Conservation (phyloP, 2,113 vertebrate genomes). For the Gracilinanus agilis region DNA sequence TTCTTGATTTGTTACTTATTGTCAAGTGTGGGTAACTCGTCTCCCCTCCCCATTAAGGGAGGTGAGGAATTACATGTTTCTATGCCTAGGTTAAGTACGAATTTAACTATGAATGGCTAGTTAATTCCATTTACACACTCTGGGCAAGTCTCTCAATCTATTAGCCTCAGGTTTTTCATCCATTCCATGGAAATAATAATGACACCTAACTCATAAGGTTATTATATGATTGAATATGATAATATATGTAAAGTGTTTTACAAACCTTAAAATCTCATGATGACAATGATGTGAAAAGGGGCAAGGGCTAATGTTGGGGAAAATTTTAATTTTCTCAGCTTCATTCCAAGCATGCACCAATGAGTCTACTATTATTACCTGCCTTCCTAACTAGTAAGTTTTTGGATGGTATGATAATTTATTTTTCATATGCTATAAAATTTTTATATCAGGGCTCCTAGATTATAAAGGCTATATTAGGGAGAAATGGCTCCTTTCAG, state of each 20-base stretch:
- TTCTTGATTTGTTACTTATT: too few relatives aligned
- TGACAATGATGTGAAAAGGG: background rate
- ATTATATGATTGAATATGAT: background rate
- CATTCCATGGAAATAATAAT: background rate
- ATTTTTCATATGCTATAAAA: too few relatives aligned
- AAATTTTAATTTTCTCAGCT: background rate
- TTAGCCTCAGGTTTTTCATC: background rate
- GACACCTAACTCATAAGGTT: background rate
- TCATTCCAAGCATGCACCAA: background rate
- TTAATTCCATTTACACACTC: too few relatives aligned
- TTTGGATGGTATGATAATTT: background rate
- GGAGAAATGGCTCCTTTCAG: too few relatives aligned
- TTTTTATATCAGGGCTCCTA: too few relatives aligned
- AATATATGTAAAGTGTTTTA: background rate
- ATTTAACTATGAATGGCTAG: too few relatives aligned
- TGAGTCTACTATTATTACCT: background rate
- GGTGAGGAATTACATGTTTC: too few relatives aligned
- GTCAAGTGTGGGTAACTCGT: too few relatives aligned
- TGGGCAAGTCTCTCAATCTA: background rate
- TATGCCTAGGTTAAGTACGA: too few relatives aligned
- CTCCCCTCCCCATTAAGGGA: too few relatives aligned
- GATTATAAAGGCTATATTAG: too few relatives aligned
- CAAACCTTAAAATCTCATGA: background rate
- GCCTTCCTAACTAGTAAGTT: background rate
- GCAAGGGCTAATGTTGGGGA: background rate